Evolutionary conservation across 2,113 vertebrate species (phyloP).

Genomic region (Thermophis baileyi): DNA sequence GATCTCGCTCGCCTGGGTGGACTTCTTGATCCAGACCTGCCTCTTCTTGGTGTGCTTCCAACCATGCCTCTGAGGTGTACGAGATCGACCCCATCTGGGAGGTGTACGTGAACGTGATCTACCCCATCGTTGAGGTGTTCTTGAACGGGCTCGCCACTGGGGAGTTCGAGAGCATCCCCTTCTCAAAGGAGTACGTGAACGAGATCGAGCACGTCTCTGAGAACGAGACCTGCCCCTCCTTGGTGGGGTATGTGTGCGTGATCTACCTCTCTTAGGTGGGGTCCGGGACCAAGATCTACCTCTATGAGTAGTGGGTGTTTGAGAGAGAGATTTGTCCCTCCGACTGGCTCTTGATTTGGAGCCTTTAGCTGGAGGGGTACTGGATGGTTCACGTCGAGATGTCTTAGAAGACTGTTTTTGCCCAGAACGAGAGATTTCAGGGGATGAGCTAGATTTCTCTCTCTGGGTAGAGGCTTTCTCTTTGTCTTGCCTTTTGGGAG

Average conservation of each 20-base stretch:
- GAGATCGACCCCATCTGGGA: constrained; percentile 56
- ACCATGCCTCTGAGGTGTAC: constrained; percentile 57
- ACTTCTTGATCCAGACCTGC: constrained; percentile 59
- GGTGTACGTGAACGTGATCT: constrained; percentile 53
- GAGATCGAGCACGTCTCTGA: constrained; percentile 52
- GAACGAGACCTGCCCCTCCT: constrained; percentile 51
- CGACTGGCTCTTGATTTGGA: constrained; percentile 49
- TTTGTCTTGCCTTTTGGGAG: constrained; percentile 17
- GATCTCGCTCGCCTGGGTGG: constrained; percentile 57
- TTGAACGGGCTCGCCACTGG: constrained; percentile 56
- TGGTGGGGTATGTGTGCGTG: constrained; percentile 29
- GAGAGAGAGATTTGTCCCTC: constrained; percentile 19
- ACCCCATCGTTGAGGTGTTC: constrained; percentile 58
- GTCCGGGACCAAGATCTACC: constrained; percentile 40
- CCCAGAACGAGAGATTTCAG: constrained; percentile 34
- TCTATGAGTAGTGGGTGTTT: constrained; percentile 35
- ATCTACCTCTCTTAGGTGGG: constrained; percentile 41
- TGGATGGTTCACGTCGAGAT: constrained; percentile 26
- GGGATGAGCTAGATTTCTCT: constrained; percentile 55
- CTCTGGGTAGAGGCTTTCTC: constrained; percentile 37
- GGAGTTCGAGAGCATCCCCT: constrained; percentile 55
- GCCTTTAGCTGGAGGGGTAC: constrained; percentile 47
- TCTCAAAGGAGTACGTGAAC: constrained; percentile 43
- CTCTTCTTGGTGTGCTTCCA: constrained; percentile 53
- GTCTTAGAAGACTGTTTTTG: constrained; percentile 9